Evolutionary conservation across 2,113 vertebrate genomes (phyloP).

Genomic region (Hylia prasina): DNA sequence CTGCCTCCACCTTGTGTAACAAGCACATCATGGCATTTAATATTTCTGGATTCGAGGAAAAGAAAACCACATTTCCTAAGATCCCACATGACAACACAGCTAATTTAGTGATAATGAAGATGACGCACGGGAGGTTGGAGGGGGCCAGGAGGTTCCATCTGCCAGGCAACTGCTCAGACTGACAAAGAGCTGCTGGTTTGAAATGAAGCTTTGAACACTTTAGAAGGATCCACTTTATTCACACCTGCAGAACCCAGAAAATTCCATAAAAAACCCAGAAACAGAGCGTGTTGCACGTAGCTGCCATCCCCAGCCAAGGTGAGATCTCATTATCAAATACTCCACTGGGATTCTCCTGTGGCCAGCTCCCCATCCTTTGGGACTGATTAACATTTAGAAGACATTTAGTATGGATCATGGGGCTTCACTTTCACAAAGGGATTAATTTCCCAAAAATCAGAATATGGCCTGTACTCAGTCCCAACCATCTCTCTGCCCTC

Average conservation of each 20-base stretch:
- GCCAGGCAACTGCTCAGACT: neutral
- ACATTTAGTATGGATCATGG: neutral
- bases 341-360: neutral
- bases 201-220: neutral
- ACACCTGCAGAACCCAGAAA: neutral
- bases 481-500: neutral
- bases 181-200: neutral
- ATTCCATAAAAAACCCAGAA: rapidly evolving
- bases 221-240: neutral
- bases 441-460: neutral
- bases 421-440: neutral
- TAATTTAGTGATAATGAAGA: neutral
- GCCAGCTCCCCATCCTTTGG: neutral
- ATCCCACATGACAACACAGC: neutral
- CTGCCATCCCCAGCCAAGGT: neutral
- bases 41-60: neutral
- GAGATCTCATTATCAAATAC: neutral
- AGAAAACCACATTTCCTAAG: neutral
- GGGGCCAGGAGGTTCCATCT: neutral
- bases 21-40: neutral
- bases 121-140: neutral
- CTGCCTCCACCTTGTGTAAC: neutral
- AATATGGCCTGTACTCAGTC: neutral
- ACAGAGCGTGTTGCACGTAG: rapidly evolving
- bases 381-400: neutral